Base-by-base conservation (phyloP, 2,888 invertebrate species). In the Thereva unica region DNA sequence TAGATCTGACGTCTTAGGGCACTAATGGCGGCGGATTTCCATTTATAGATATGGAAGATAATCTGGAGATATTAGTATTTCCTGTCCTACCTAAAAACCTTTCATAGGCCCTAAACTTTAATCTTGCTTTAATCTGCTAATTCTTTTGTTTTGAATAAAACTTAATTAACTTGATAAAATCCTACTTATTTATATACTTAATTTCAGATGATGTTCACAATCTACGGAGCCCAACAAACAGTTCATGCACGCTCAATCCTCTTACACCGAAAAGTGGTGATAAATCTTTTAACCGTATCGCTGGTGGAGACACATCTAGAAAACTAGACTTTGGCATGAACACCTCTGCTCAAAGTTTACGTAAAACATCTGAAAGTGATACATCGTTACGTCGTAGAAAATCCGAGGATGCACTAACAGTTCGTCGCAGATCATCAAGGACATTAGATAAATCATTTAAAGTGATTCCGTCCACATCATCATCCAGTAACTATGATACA, bases 321-420 rank as follows among this genome's bases (percentile, higher is more conserved):
- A 79, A 79, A 70, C 72, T 80, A 67, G 80, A 80, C 49, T 80
- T 79, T 45, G 77, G 77, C 56, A 77, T 78, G 76, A 80, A 78
- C 68, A 78, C 77, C 70, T 78, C 79, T 40, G 76, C 79, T 0
- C 78, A 80, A 65, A 78, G 77, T n/a, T 70, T 78, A 38, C 76
- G 80, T 50, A 78, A 78, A 71, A 79, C 79, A 44, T 80, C 80
- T 3, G 80, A 80, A 71, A 80, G 80, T 70, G 80, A 80, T 56
- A 79, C 79, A 3, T 79, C 79, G 10, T 76, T 76, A 7, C 74
- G 79, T 47, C 78, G 80, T 49, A 79, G 80, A 64, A 78, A 79
- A 68, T 52, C 67, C n/a, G 66, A 66, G 42, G 69, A 71, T 50
- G 38, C 12, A 12, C 10, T 54, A 8, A 10, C 40, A 47, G 38